Conservation (phyloP, 2,888 invertebrate genomes). For the Leptinotarsa juncta region DNA sequence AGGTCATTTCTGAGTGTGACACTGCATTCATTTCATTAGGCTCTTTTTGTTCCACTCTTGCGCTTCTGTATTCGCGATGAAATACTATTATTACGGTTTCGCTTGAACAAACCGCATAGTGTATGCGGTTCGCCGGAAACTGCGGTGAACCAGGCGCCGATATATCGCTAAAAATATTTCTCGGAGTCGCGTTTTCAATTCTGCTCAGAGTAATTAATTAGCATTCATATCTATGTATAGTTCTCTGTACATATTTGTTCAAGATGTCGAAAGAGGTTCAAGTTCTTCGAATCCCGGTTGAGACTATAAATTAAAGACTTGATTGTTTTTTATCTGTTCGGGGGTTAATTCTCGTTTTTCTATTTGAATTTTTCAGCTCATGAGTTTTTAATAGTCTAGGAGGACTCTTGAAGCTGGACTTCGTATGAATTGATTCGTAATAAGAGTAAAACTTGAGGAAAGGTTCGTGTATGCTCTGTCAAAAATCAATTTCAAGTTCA, state of each 20-base stretch:
- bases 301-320: neutral
- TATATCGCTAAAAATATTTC: conserved; percentile 22
- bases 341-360: neutral
- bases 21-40: too few relatives aligned
- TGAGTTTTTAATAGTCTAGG: too few relatives aligned
- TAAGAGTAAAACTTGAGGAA: too few relatives aligned
- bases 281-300: neutral
- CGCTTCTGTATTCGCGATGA: neutral
- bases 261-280: neutral
- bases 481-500: too few relatives aligned
- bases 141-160: conserved; percentile 23
- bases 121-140: conserved; percentile 17
- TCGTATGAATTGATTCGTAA: too few relatives aligned
- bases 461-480: too few relatives aligned
- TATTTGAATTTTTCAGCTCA: too few relatives aligned
- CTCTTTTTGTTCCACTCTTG: neutral
- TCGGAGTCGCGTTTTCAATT: neutral
- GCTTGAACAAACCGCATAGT: conserved; percentile 3
- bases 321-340: neutral
- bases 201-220: conserved; percentile 17
- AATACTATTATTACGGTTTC: neutral
- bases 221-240: conserved; percentile 15
- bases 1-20: too few relatives aligned
- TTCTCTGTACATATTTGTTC: conserved; percentile 19
- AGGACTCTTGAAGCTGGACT: too few relatives aligned